Conservation (phyloP, 2,888 invertebrate genomes). For the Microplitis manilae region DNA sequence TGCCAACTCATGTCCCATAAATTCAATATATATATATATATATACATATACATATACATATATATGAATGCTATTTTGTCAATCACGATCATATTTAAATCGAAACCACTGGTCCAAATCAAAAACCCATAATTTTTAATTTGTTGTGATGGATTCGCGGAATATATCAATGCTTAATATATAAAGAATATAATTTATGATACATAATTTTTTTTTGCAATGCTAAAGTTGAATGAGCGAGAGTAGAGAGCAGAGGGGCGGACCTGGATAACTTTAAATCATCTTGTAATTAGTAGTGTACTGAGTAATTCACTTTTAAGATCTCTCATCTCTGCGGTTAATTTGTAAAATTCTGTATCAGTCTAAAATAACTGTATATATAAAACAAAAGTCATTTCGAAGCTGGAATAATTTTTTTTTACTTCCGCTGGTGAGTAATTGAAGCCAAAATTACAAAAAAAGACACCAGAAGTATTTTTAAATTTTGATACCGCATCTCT, state of each 20-base stretch:
- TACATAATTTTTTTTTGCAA: background rate
- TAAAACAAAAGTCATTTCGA: too few species aligned
- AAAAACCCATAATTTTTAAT: background rate
- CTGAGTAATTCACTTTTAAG: conserved; percentile 53
- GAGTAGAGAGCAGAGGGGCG: background rate
- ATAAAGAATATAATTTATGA: conserved; percentile 1
- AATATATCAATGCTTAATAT: background rate
- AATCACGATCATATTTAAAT: background rate
- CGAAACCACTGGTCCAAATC: background rate
- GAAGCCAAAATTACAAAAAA: too few species aligned
- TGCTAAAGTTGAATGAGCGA: background rate
- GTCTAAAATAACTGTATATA: too few species aligned
- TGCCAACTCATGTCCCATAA: background rate
- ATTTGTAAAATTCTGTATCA: too few species aligned
- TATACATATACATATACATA: too few species aligned
- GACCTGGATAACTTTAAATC: conserved; percentile 48
- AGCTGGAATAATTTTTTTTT: too few species aligned
- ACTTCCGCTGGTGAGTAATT: too few species aligned
- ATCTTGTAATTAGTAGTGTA: conserved; percentile 52
- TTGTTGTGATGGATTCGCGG: background rate
- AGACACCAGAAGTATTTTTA: too few species aligned
- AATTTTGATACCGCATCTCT: too few species aligned
- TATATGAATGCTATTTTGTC: background rate
- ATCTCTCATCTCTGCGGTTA: background rate
- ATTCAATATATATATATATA: background rate